Evolutionary conservation across 2,797 vertebrate species (phyloP).

Genomic region (Poecilia picta): DNA sequence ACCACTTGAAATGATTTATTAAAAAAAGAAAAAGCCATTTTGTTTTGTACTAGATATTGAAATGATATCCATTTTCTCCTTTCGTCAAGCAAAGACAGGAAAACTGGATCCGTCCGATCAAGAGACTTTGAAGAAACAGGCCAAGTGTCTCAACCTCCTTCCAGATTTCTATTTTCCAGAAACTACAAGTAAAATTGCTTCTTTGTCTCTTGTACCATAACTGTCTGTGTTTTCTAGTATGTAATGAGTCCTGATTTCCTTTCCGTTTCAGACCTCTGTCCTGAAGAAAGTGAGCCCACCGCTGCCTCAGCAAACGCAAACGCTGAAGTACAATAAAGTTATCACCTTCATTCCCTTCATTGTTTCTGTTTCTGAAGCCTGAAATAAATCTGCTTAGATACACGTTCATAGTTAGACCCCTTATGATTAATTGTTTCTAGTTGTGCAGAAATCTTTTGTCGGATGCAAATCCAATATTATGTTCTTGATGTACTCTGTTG

Average conservation of each 20-base stretch:
- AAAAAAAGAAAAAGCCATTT: background rate
- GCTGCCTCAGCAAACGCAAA: background rate
- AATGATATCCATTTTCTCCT: background rate
- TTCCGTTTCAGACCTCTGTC: conserved; percentile 53
- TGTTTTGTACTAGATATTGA: background rate
- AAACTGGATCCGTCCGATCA: conserved; percentile 27
- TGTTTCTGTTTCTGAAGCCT: background rate
- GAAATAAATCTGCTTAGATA: background rate
- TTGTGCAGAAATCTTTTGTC: background rate
- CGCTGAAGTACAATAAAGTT: conserved; percentile 12
- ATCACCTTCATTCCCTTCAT: background rate
- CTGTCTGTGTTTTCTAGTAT: background rate
- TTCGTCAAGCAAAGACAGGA: conserved; percentile 41
- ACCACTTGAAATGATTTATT: background rate
- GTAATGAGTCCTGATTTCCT: background rate
- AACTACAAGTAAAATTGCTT: conserved; percentile 22
- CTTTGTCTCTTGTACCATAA: no score
- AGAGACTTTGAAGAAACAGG: conserved; percentile 55
- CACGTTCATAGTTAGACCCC: background rate
- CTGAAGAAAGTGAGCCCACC: conserved; percentile 12
- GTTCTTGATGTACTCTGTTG: background rate
- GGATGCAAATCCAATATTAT: background rate
- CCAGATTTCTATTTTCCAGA: conserved; percentile 24
- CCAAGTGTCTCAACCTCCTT: conserved; percentile 47
- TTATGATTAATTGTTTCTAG: background rate